These are phyloP conservation scores for Acanthosepion esculentum DNA, from an alignment of 2,888 invertebrate genomes.

Conservation along the genomic window DNA sequence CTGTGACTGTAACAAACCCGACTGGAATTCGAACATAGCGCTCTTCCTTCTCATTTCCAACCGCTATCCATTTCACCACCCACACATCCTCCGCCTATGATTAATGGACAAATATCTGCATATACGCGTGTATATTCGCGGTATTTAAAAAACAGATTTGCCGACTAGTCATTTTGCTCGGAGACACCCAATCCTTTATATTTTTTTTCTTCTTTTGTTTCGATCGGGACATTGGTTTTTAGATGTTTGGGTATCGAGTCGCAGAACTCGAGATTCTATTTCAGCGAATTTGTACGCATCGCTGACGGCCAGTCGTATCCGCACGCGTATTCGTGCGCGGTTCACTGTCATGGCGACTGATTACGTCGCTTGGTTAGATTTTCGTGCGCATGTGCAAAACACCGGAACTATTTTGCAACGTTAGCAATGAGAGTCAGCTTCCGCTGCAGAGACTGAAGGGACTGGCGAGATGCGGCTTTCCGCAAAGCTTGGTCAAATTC, in stretches of 20 bases:
- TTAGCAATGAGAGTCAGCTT: conserved; percentile 14
- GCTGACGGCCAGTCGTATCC: background rate
- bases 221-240: background rate
- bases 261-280: background rate
- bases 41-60: too few species aligned
- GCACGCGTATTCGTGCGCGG: background rate
- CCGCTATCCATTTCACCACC: too few species aligned
- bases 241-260: background rate
- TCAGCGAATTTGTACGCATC: background rate
- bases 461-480: background rate
- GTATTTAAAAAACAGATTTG: background rate
- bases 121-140: background rate
- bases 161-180: background rate
- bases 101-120: background rate
- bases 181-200: too few species aligned
- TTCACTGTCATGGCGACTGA: background rate
- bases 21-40: too few species aligned
- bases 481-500: background rate
- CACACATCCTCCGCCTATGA: background rate
- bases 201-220: too few species aligned
- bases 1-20: too few species aligned
- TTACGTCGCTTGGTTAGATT: background rate
- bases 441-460: background rate
- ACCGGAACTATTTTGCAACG: conserved; percentile 16
- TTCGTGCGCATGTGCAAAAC: background rate